Evolutionary conservation across 2,113 vertebrate genomes (phyloP), one percentile per base, ranked within the genome.

Genomic region (Mesocricetus auratus): DNA sequence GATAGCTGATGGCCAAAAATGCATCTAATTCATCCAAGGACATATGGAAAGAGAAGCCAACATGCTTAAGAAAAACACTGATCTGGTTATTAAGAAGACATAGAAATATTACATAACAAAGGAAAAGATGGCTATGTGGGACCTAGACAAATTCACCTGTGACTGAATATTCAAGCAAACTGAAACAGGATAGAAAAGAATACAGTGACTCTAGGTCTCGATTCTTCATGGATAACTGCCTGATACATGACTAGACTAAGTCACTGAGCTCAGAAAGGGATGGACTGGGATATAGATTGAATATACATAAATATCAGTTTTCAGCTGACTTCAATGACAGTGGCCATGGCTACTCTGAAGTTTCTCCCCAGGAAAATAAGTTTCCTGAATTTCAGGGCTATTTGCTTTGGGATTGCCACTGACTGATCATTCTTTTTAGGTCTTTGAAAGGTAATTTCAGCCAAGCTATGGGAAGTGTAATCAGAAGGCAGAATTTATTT

Each of bases 21-120:
- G 4, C 0, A 2, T 47, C 4, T 58, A 4, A 26, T 58, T 13
- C 5, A 0, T 53, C 16, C 15, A 58, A 21, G 6, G 13, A 81
- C 36, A 69, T 75, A 24, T 1, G 31, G 22, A 89, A 79, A 42
- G 7, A 81, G 29, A 50, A 60, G 31, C 45, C 2, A 56, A 2
- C 29, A 4, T 56, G 64, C 66, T 1, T 5, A 45, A 22, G 4
- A 42, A 82, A 33, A 81, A 39, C 82, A 16, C 6, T 56, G 29
- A 21, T 7, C 39, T 47, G 7, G 15, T 26, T 16, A 64, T 87
- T 53, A 36, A 4, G 19, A 66, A 22, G 4, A 36, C 7, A 77
- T 17, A 36, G 16, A 39, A 69, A 33, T 7, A 16, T 64, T 39
- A 56, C 17, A 71, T 22, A 42, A 88, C n/a, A 69, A 58, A 36